Evolutionary conservation across 2,797 vertebrate species (phyloP).

Genomic region (Karalla daura): DNA sequence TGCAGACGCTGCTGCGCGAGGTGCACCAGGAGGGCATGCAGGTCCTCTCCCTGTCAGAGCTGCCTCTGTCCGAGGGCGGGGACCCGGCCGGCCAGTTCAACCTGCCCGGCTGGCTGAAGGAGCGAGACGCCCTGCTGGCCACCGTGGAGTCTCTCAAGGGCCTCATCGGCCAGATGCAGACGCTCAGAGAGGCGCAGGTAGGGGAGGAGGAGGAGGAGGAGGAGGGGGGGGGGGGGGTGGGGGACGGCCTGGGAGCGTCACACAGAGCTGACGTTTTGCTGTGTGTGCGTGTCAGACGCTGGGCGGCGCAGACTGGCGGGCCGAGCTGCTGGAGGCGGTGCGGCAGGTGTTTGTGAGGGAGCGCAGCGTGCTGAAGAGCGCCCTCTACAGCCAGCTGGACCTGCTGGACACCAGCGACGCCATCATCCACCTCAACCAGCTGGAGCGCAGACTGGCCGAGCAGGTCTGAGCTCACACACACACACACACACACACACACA

Average conservation of each 20-base stretch:
- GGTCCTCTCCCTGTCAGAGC: conserved; percentile 93
- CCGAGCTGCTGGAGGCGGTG: conserved; percentile 88
- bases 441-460: conserved; percentile 88
- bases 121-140: conserved; percentile 87
- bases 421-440: conserved; percentile 84
- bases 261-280: background rate
- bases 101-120: conserved; percentile 83
- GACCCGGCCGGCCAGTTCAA: conserved; percentile 62
- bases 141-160: conserved; percentile 89
- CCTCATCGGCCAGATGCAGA: conserved; percentile 90
- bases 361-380: conserved; percentile 83
- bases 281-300: conserved; percentile 57
- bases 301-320: conserved; percentile 86
- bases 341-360: conserved; percentile 90
- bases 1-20: conserved; percentile 90
- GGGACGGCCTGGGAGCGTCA: too few species aligned
- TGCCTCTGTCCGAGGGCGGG: conserved; percentile 82
- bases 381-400: conserved; percentile 87
- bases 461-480: conserved; percentile 81
- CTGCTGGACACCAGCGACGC: conserved; percentile 86
- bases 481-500: too few species aligned
- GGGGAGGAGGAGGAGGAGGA: background rate
- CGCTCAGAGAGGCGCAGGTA: conserved; percentile 86
- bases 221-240: too few species aligned
- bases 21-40: conserved; percentile 96